Base-by-base conservation (phyloP, 2,797 vertebrate genomes). In the Ptychobarbus kaznakovi region DNA sequence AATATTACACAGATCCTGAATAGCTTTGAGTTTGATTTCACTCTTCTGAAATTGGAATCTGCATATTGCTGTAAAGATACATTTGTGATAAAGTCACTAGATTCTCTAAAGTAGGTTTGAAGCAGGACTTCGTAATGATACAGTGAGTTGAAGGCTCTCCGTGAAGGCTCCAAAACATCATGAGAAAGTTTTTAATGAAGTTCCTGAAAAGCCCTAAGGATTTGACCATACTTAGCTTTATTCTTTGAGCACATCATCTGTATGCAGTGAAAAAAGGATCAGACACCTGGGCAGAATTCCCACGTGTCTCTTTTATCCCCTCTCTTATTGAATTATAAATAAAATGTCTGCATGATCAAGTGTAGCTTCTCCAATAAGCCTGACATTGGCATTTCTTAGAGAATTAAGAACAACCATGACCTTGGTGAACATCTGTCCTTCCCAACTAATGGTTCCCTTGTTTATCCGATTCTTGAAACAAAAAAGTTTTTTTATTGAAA, bases 261-360 rank as follows among this genome's bases (percentile, higher is more conserved):
- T 25, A 32, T 15, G 20, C 76, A 46, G 16, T 73, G 44, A 65
- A 53, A 38, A 70, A 80, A 63, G 68, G 58, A 82, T 66, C 72
- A 58, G 70, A 80, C 77, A 89, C 81, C 77, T 87, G 75, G 49
- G 22, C 75, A 80, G 83, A 82, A 86, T 83, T 44, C 69, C 77
- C 56, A 66, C 70, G 22, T 83, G 70, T 76, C 40, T 68, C 35
- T 72, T 88, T 74, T 61, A 65, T n/a, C 8, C n/a, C 42, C 77
- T 51, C 32, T 77, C 81, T 61, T 53, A 61, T 53, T 89, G 82
- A 90, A 89, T 90, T 87, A 90, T 82, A 86, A 81, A 88, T 89
- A 75, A 80, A 86, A 84, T 80, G 65, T 83, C 82, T 74, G 73
- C 83, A 73, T 87, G 84, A 89, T 86, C 74, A 80, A 87, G 69